Evolutionary conservation across 2,113 vertebrate genomes (phyloP).

Genomic region (Siniperca knerii): DNA sequence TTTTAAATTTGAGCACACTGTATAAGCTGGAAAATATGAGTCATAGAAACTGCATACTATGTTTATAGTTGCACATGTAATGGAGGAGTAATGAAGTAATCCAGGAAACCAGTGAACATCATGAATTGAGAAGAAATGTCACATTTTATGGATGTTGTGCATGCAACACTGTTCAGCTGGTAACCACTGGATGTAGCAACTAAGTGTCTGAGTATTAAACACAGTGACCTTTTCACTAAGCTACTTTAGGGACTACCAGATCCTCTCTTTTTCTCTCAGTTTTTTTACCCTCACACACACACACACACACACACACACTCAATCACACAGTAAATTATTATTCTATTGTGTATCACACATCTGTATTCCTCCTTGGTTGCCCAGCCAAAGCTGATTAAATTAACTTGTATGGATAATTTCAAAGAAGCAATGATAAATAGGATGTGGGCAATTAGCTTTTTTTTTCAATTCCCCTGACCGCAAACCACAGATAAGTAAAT

Average conservation of each 20-base stretch:
- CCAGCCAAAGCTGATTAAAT: conserved; percentile 30
- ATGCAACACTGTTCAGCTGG: background rate
- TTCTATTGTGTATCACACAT: conserved; percentile 15
- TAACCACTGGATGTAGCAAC: conserved; percentile 8
- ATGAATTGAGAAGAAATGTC: background rate
- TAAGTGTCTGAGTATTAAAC: conserved; percentile 42
- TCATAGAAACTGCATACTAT: background rate
- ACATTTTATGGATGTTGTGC: conserved; percentile 13
- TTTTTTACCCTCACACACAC: background rate
- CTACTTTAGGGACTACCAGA: conserved; percentile 22
- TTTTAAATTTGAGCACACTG: background rate
- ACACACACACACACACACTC: background rate
- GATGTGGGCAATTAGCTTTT: conserved; percentile 45
- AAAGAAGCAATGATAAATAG: conserved; percentile 50
- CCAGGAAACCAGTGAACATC: background rate
- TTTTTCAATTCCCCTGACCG: conserved; percentile 33
- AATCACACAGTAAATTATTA: conserved; percentile 9
- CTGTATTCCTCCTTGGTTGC: conserved; percentile 4
- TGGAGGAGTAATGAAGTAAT: background rate
- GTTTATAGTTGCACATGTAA: background rate
- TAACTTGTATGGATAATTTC: conserved; percentile 35
- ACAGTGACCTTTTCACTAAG: conserved; percentile 63
- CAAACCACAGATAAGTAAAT: conserved; percentile 50
- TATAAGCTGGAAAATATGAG: no score
- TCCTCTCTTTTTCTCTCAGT: background rate